Evolutionary conservation across 2,797 vertebrate species (phyloP).

Genomic region (Luscinia luscinia): DNA sequence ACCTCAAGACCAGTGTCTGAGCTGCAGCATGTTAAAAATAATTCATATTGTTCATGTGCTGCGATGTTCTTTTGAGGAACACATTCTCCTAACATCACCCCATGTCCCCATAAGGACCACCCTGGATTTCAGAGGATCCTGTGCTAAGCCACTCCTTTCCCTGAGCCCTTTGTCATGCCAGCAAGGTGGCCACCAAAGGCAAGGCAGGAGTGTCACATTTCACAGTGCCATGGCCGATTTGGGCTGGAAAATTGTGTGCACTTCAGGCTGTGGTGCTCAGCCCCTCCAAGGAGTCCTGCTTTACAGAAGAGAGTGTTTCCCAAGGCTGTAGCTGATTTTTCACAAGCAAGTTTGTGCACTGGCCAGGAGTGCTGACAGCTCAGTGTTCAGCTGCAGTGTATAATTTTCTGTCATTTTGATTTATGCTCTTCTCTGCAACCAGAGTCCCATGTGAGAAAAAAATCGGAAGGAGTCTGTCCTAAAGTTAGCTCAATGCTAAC

Average conservation of each 20-base stretch:
- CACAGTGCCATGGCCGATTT: neutral
- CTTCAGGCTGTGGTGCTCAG: neutral
- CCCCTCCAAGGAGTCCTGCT: neutral
- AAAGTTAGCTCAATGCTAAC: neutral
- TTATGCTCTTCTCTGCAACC: conserved; percentile 19
- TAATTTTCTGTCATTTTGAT: conserved; percentile 61
- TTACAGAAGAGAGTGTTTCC: neutral
- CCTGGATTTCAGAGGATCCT: neutral
- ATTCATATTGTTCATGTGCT: neutral
- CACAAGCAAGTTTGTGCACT: neutral
- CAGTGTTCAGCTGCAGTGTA: conserved; percentile 17
- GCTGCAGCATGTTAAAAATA: neutral
- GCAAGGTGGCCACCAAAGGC: neutral
- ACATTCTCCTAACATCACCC: fast-evolving
- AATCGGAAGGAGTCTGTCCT: neutral
- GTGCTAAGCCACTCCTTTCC: neutral
- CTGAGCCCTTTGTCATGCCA: neutral
- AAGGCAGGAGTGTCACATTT: neutral
- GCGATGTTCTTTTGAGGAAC: neutral
- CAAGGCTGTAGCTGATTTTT: conserved; percentile 26
- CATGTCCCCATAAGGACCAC: neutral
- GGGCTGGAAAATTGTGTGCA: neutral
- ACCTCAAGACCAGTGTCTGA: neutral
- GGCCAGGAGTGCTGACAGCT: conserved; percentile 46
- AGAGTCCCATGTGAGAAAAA: neutral